Conservation (phyloP, 2,797 vertebrate species). For the Iguana delicatissima region DNA sequence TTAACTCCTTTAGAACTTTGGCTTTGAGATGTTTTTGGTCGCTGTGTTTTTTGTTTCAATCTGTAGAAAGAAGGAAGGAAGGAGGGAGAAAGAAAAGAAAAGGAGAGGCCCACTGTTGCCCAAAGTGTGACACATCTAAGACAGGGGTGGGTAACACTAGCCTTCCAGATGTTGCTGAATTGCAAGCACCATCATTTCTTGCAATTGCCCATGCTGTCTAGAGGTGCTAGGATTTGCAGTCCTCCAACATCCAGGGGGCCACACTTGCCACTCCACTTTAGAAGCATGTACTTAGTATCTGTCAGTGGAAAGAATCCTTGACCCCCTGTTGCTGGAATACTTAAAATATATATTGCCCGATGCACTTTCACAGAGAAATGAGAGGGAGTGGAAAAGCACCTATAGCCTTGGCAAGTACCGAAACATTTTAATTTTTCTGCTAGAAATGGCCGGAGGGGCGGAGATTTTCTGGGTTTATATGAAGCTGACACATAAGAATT, state of each 20-base stretch:
- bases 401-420: no score
- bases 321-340: no score
- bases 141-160: no score
- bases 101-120: not conserved
- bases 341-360: not conserved
- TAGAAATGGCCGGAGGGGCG: not conserved
- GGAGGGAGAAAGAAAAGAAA: no score
- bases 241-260: not conserved
- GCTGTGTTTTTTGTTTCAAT: not conserved
- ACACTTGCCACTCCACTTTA: not conserved
- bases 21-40: no score
- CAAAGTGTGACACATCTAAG: not conserved
- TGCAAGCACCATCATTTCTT: no score
- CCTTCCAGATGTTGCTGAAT: not conserved
- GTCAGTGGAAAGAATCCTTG: not conserved
- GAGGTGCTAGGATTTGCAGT: not conserved
- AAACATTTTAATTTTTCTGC: not conserved
- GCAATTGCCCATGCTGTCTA: not conserved
- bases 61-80: not conserved
- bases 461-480: not conserved
- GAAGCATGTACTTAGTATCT: not conserved
- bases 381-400: no score
- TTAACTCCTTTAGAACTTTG: constrained; percentile 38
- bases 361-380: no score
- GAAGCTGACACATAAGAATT: not conserved